These are phyloP conservation scores for Ephydatia muelleri DNA, from an alignment of 37 sponge, comb jelly and placozoan genomes.

Conservation along the genomic window DNA sequence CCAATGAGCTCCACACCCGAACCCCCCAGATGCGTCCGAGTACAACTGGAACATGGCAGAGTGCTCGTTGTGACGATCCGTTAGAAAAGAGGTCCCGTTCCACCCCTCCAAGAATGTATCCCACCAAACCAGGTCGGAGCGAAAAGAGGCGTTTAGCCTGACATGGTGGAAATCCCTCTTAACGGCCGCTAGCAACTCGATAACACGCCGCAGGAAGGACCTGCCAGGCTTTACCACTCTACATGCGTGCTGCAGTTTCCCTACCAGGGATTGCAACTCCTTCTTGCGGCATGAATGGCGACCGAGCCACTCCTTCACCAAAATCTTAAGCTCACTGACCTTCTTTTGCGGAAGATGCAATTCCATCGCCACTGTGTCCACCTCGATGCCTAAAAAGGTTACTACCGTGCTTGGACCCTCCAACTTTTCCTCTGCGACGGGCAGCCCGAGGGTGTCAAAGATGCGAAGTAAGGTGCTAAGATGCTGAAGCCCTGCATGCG, in stretches of 20 bases:
- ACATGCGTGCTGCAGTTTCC: constrained; percentile 11
- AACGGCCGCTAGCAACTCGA: not conserved
- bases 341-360: constrained; percentile 20
- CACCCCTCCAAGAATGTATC: constrained; percentile 12
- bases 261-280: constrained; percentile 36
- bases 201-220: constrained; percentile 24
- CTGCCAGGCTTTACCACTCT: constrained; percentile 22
- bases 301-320: constrained; percentile 7
- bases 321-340: not conserved
- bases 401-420: constrained; percentile 25
- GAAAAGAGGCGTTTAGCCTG: constrained; percentile 12
- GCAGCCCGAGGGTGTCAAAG: constrained; percentile 3
- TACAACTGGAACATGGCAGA: not conserved
- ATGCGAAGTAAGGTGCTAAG: constrained; percentile 1
- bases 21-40: constrained; percentile 29
- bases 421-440: constrained; percentile 12
- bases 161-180: not conserved
- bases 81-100: constrained; percentile 19
- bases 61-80: not conserved
- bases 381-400: constrained; percentile 21
- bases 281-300: not conserved
- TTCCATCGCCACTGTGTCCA: constrained; percentile 15
- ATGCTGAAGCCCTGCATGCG: not conserved
- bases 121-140: constrained; percentile 46
- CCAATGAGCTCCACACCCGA: constrained; percentile 24